These are phyloP conservation scores for Alethe diademata DNA, from an alignment of 2,113 vertebrate genomes.

Conservation along the genomic window DNA sequence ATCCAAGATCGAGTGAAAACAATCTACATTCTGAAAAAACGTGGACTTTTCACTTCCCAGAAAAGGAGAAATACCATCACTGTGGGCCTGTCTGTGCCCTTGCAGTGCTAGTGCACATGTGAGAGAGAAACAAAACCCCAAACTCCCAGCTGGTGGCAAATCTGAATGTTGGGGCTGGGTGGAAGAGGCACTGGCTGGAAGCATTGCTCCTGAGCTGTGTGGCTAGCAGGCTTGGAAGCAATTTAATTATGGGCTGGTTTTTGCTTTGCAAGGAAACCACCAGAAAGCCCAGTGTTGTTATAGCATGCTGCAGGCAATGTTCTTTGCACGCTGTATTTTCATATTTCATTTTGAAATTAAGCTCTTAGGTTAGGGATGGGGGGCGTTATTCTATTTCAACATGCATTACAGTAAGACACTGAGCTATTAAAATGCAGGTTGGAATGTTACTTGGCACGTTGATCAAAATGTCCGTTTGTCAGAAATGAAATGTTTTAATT, in stretches of 20 bases:
- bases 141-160: neutral
- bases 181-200: neutral
- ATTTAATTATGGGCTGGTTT: neutral
- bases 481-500: neutral
- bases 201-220: neutral
- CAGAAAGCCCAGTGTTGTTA: neutral
- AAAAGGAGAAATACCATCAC: neutral
- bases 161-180: neutral
- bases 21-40: neutral
- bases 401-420: neutral
- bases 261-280: neutral
- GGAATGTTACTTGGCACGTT: neutral
- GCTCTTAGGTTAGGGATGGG: rapidly evolving
- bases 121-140: neutral
- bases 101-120: rapidly evolving
- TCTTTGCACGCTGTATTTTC: neutral
- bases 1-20: neutral
- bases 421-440: neutral
- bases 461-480: neutral
- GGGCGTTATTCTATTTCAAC: neutral
- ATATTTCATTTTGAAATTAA: neutral
- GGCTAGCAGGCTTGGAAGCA: neutral
- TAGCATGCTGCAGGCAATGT: rapidly evolving
- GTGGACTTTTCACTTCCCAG: neutral
- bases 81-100: neutral